Evolutionary conservation across 2,888 invertebrate species (phyloP), one percentile per base, ranked within the genome.

Genomic region (Zaprionus bogoriensis): DNA sequence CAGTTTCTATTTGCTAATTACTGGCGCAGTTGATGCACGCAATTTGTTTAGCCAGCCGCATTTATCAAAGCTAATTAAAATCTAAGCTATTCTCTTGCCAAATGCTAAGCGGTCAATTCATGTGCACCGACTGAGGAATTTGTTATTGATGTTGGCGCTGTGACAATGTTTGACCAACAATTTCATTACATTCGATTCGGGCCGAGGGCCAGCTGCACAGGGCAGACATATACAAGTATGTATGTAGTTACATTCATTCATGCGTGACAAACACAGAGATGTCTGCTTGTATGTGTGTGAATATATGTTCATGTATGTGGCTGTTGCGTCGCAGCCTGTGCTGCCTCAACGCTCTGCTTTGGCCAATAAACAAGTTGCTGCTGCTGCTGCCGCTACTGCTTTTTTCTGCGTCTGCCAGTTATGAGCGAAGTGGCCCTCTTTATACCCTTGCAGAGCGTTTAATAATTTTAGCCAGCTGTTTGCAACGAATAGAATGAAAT

Each of bases 321-420:
- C 2, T 23, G 7, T 30, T 54, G 41, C 19, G 19, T 51, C 17
- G 39, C 30, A n/a, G 10, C 52, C 46, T 68, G 58, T 47, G 51
- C 60, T 48, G 38, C 55, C 53, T 65, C 50, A 59, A 50, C 55
- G 70, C 53, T 57, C 32, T 53, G 66, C 51, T 59, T 67, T 61
- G 74, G 65, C 77, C 76, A 77, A 77, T 78, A 75, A 78, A 75
- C 79, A 66, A 78, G 66, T 57, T 71, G 50, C 51, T 77, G 57
- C 41, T 54, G 60, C 52, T 25, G 50, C 44, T 53, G 44, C 12
- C 32, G 17, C 23, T 27, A 14, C 20, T 20, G 9, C 44, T 19
- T 39, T 30, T 30, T 32, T 55, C 42, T 27, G 62, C 23, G 62
- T 73, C 62, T 66, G 58, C 57, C 79, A 74, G 82, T 79, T 79